These are phyloP conservation scores for Melanostoma scalare DNA, from an alignment of 2,888 invertebrate species.

Conservation along the genomic window DNA sequence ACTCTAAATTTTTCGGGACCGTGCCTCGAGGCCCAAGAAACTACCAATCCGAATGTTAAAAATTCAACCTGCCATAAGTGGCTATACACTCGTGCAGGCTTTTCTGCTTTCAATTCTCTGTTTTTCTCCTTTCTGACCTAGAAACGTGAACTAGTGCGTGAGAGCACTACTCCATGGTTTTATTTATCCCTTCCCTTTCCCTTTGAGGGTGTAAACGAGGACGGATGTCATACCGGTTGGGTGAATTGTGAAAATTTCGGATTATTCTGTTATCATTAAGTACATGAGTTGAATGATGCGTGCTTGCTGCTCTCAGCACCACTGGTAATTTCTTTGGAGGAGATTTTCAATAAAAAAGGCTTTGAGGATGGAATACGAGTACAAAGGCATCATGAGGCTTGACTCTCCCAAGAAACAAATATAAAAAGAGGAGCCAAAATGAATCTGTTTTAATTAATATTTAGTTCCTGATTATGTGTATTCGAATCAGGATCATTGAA, in stretches of 20 bases:
- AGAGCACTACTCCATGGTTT: slow-evolving; percentile 28
- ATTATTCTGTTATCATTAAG: slow-evolving; percentile 62
- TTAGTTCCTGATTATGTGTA: slow-evolving; percentile 48
- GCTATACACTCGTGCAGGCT: slow-evolving; percentile 2
- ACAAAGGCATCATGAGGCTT: not conserved
- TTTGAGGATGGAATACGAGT: no score
- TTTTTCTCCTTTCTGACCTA: slow-evolving; percentile 44
- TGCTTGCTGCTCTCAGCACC: slow-evolving; percentile 3
- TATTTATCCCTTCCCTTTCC: not conserved
- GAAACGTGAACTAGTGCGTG: slow-evolving; percentile 49
- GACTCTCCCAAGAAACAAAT: slow-evolving; percentile 1
- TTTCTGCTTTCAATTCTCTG: slow-evolving; percentile 47
- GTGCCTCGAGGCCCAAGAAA: no score
- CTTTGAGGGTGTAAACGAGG: slow-evolving; percentile 5
- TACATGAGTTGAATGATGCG: slow-evolving; percentile 59
- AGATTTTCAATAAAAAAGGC: slow-evolving; percentile 18
- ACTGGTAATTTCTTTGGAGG: slow-evolving; percentile 9
- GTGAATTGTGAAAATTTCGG: slow-evolving; percentile 59
- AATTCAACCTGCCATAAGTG: not conserved
- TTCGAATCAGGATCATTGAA: slow-evolving; percentile 34
- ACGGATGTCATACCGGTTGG: slow-evolving; percentile 35
- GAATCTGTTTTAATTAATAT: slow-evolving; percentile 68
- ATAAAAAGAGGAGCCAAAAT: slow-evolving; percentile 38
- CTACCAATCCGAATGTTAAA: not conserved
- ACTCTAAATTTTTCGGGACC: no score